Conservation (phyloP, 2,888 invertebrate species). For the Dryadula phaetusa region DNA sequence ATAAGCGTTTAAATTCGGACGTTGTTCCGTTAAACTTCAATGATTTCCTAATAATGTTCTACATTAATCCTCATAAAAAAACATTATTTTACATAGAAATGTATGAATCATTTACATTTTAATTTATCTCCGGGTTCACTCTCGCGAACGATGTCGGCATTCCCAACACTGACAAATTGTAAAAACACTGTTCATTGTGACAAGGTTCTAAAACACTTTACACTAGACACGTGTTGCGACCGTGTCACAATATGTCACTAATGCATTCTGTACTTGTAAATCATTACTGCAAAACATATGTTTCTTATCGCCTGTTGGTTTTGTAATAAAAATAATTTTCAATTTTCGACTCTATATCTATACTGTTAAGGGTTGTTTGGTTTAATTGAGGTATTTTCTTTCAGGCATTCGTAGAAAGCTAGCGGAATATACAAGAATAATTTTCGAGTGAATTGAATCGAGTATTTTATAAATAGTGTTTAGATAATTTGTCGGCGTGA, state of each 20-base stretch:
- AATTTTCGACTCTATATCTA: conserved; percentile 6
- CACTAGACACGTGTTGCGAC: conserved; percentile 40
- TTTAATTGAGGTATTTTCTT: background rate
- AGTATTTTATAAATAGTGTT: conserved; percentile 20
- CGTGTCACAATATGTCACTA: conserved; percentile 48
- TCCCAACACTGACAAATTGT: conserved; percentile 31
- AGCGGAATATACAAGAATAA: conserved; percentile 25
- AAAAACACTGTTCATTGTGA: conserved; percentile 31
- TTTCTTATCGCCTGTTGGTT: conserved; percentile 29
- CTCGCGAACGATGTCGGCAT: conserved; percentile 19
- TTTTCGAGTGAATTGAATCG: conserved; percentile 25
- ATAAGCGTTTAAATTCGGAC: too few relatives aligned
- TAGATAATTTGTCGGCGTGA: conserved; percentile 14
- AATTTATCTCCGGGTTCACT: conserved; percentile 21
- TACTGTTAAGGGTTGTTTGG: background rate
- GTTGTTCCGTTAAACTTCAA: too few relatives aligned
- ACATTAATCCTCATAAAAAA: conserved; percentile 12
- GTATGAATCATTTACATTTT: conserved; percentile 15
- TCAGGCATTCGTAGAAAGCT: conserved; percentile 16
- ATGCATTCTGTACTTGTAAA: conserved; percentile 43
- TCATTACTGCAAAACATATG: conserved; percentile 45
- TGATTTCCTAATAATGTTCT: background rate
- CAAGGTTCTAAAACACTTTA: conserved; percentile 31
- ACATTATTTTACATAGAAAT: background rate
- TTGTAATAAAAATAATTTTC: background rate